Evolutionary conservation across 2,797 vertebrate genomes (phyloP), one percentile per base, ranked within the genome.

Genomic region (Dipus sagitta): DNA sequence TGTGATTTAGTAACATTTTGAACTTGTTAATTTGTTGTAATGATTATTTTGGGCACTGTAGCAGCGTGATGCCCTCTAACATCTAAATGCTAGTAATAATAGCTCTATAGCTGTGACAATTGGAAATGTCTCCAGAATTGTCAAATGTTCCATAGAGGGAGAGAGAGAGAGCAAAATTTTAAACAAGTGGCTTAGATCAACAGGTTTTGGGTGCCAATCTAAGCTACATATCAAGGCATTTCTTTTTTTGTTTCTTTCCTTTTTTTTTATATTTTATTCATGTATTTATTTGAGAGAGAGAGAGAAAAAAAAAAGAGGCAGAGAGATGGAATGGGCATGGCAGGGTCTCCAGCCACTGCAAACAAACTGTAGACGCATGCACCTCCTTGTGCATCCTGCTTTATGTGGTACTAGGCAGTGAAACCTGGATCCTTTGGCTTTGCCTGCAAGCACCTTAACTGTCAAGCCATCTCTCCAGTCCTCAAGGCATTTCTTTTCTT

Each of bases 111-210:
- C 47, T 26, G 11, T 47, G 42, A 84, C 17, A 67, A 81, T 10
- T 30, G 81, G 18, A 92, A 38, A 84, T 71, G 24, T 76, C 52
- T 92, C 38, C 42, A 60, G 54, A 80, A 70, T 92, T 81, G 20
- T 60, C 24, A 78, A 0, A 34, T 70, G 3, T 65, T n/a, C 32
- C 17, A 4, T 23, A 52, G 38, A 70, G 4, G 11, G 8, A 21
- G 38, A 32, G 26, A 26, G 30, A 34, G 70, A 1, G 67, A 38
- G 52, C 78, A 90, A 70, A 87, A 75, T 92, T 91, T 70, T 67
- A 60, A 70, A 89, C 18, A 85, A 2, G 77, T 88, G 34, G 42
- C 93, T 85, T 90, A 81, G 68, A 80, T 85, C 87, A 85, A 64
- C 76, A 26, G 30, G 60, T 72, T 65, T 62, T 87, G 28, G 13